Base-by-base conservation (phyloP, 2,888 invertebrate species). In the Sinodicranocentrus sp. region DNA sequence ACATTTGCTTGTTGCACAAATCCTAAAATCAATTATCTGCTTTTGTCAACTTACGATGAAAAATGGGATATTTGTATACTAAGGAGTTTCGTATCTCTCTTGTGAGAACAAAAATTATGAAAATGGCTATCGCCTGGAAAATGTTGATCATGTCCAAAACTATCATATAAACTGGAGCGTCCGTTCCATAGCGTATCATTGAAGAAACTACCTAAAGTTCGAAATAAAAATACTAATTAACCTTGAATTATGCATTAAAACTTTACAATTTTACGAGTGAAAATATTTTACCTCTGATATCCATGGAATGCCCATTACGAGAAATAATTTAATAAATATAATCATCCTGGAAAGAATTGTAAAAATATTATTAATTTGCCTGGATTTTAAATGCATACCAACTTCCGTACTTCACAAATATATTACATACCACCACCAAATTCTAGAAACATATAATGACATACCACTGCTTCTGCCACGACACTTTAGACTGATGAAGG, bases 281-380 rank as follows among this genome's bases (percentile, higher is more conserved):
- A 33, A 33, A 33, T 10, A 6, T 1, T 6, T 67, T 72, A 73
- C 80, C 68, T 88, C 86, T 23, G 87, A 88, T 5, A 76, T 63
- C 89, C 89, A 89, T 2, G 87, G 85, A 13, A 88, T 44, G 23
- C 88, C 88, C 88, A 87, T 88, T 0, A 89, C 82, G 0, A 89
- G 72, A 26, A 88, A 77, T 1, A 89, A 39, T 82, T 89, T 89
- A 10, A 61, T 79, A 59, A 89, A 88, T 15, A 89, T 67, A 8
- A 80, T 17, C 17, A 87, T 23, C 17, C 89, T 88, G 71, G 6
- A 33, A 33, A 3, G n/a, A n/a, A n/a, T n/a, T n/a, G n/a, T n/a
- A n/a, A n/a, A n/a, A n/a, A n/a, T n/a, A n/a, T n/a, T n/a, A n/a
- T n/a, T n/a, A n/a, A n/a, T n/a, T n/a, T n/a, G n/a, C n/a, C n/a